These are phyloP conservation scores for Sylvicola cinctus DNA, from an alignment of 2,888 invertebrate species.

Conservation along the genomic window DNA sequence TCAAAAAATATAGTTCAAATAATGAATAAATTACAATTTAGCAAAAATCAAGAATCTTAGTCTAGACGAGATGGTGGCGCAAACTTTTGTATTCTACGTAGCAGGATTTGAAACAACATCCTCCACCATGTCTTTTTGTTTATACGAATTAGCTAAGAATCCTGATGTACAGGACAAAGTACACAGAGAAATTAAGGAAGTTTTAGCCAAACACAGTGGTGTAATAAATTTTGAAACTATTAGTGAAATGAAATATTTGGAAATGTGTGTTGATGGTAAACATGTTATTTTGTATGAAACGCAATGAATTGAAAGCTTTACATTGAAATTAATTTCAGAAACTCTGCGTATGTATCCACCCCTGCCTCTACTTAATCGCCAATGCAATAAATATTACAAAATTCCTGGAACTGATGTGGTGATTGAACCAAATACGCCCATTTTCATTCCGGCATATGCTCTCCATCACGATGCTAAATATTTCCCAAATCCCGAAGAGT, in stretches of 20 bases:
- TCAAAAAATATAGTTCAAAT: too few species aligned
- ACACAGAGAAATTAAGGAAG: constrained; percentile 2
- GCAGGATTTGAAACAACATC: constrained; percentile 20
- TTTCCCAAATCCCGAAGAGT: constrained; percentile 24
- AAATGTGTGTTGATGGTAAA: constrained; percentile 2
- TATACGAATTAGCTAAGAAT: constrained; percentile 14
- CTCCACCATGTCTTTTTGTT: constrained; percentile 13
- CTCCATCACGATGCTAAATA: constrained; percentile 24
- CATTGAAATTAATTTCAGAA: constrained; percentile 24
- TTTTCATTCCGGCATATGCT: constrained; percentile 22
- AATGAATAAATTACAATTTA: too few species aligned
- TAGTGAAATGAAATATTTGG: constrained; percentile 6
- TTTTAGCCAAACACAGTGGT: constrained; percentile 2
- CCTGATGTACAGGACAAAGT: constrained; percentile 5
- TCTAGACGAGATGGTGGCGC: constrained; percentile 9
- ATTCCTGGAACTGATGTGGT: constrained; percentile 17
- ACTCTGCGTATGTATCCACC: constrained; percentile 26
- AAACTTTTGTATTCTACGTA: constrained; percentile 15
- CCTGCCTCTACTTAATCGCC: constrained; percentile 21
- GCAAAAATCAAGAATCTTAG: neutral
- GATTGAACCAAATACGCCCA: constrained; percentile 19
- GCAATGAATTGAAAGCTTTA: too few species aligned
- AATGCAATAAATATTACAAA: constrained; percentile 20
- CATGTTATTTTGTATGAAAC: too few species aligned
- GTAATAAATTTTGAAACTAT: constrained; percentile 6